Base-by-base conservation (phyloP, 2,113 vertebrate species). In the Uria lomvia region DNA sequence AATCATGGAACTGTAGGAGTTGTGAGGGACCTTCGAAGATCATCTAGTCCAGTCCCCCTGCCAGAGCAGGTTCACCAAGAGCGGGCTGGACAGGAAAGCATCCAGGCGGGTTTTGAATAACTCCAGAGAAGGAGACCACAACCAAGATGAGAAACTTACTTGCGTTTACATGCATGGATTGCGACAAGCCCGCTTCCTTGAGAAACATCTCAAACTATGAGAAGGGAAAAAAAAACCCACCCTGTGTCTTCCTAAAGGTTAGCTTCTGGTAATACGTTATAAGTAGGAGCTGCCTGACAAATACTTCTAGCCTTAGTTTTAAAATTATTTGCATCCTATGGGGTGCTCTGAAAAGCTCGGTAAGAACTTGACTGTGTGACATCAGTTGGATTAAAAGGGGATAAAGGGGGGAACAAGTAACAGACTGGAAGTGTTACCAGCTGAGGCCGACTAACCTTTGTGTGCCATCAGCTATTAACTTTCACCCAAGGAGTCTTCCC, bases 231-330 rank as follows among this genome's bases (percentile, higher is more conserved):
- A 7, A 5, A 11, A 26, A 6, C 52, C 12, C 52, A 26, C 5
- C 27, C 18, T 6, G 0, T 29, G 5, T 43, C 14, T 63, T 68
- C 29, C 9, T 56, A 8, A n/a, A 62, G 26, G 15, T 47, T 9
- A 5, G 3, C 27, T 70, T 84, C 19, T 62, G 19, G 10, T 63
- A 63, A 20, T 40, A 7, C 0, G 1, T 23, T 14, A 32, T 4
- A 59, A 47, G 24, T 38, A n/a, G 0, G 6, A 91, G 23, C 30
- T 92, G 21, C 36, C 36, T 36, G 34, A 49, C 5, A 43, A 49
- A 60, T 27, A 36, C 16, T 43, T 79, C 4, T 3, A 34, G 23
- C 42, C 19, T 21, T 62, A 60, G 9, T 75, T 90, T 68, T 29
- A 9, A 42, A 60, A 11, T 42, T 16, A 11, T 0, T 49, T 62